These are phyloP conservation scores for Pangasius djambal DNA, from an alignment of 2,797 vertebrate species.

Conservation along the genomic window DNA sequence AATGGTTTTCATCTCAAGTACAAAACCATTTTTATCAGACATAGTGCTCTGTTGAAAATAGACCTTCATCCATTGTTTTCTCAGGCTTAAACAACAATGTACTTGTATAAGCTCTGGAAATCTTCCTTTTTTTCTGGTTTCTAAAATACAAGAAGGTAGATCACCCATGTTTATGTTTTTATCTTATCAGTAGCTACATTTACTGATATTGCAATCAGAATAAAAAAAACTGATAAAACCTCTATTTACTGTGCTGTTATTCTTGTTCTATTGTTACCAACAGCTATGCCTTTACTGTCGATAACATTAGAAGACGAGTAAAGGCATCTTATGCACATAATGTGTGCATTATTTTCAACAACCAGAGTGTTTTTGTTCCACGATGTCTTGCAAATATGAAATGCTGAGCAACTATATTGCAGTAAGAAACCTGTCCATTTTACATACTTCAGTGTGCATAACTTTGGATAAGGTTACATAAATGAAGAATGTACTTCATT, in stretches of 20 bases:
- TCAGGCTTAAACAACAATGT: not conserved
- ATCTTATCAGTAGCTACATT: not conserved
- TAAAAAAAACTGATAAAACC: not conserved
- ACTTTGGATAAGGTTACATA: not conserved
- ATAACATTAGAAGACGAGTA: not conserved
- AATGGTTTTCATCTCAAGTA: conserved; percentile 6
- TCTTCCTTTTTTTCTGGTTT: not conserved
- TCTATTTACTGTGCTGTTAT: not conserved
- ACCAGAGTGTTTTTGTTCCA: not conserved
- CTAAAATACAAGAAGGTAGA: not conserved
- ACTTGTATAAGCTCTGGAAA: not conserved
- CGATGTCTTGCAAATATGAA: not conserved
- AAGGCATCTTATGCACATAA: not conserved
- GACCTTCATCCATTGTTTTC: not conserved
- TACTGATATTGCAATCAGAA: not conserved
- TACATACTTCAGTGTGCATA: not conserved
- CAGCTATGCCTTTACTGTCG: not conserved
- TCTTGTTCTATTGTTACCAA: not conserved
- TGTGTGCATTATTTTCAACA: not conserved
- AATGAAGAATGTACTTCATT: not conserved
- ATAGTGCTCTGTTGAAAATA: not conserved
- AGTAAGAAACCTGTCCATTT: not conserved
- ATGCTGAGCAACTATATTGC: not conserved
- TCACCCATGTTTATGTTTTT: not conserved
- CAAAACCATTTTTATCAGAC: not conserved